Conservation (phyloP, 2,888 invertebrate genomes). For the Limenitis camilla region DNA sequence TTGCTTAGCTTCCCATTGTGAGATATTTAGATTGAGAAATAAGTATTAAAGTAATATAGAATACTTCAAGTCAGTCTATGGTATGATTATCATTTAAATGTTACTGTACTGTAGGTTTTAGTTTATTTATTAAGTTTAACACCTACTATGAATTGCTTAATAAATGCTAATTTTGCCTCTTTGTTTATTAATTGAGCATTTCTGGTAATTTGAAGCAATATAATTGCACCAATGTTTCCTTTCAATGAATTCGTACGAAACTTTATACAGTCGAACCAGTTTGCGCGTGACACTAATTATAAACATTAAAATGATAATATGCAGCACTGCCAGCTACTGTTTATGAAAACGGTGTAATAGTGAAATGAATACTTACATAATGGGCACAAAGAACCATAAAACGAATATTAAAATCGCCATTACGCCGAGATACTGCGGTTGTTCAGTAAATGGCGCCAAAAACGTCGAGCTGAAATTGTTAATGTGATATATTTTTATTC, state of each 20-base stretch:
- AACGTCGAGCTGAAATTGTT: slow-evolving; percentile 68
- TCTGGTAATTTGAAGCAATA: too few relatives aligned
- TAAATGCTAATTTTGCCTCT: too few relatives aligned
- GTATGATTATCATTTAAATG: too few relatives aligned
- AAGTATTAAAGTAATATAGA: too few relatives aligned
- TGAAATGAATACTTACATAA: slow-evolving; percentile 71
- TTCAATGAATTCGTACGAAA: slow-evolving; percentile 7
- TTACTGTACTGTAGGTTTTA: too few relatives aligned
- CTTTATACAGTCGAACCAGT: slow-evolving; percentile 9
- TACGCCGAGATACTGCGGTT: slow-evolving; percentile 78
- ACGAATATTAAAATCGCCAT: slow-evolving; percentile 77
- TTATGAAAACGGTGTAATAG: slow-evolving; percentile 27
- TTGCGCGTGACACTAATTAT: slow-evolving; percentile 16
- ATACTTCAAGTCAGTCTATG: too few relatives aligned
- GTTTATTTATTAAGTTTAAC: too few relatives aligned
- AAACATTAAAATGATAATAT: slow-evolving; percentile 18
- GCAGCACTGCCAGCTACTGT: slow-evolving; percentile 16
- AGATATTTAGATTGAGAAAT: too few relatives aligned
- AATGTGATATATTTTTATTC: slow-evolving; percentile 28
- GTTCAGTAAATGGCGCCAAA: slow-evolving; percentile 74
- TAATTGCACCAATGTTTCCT: not conserved
- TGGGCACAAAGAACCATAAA: slow-evolving; percentile 77
- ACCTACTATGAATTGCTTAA: too few relatives aligned
- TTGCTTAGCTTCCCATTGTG: too few relatives aligned
- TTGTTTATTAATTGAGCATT: too few relatives aligned